These are phyloP conservation scores for Mormyrus hasselquistii DNA, from an alignment of 2,797 vertebrate genomes.

Conservation along the genomic window DNA sequence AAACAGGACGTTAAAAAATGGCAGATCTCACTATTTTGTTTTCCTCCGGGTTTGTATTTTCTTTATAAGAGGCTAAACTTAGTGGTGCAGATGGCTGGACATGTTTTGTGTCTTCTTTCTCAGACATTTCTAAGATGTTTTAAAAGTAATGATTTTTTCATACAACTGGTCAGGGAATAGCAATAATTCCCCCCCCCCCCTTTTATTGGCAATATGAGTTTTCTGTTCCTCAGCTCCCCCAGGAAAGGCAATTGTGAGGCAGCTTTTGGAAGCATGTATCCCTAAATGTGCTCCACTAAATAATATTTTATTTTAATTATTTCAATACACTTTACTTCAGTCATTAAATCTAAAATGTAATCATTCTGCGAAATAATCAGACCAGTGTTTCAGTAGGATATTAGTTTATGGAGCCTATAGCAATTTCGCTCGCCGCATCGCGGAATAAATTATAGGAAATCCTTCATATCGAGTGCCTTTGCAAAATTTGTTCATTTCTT, in stretches of 20 bases:
- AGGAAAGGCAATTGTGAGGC: neutral
- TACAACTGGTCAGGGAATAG: neutral
- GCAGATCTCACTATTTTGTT: neutral
- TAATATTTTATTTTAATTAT: slow-evolving; percentile 5
- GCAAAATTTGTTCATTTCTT: slow-evolving; percentile 34
- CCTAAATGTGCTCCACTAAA: neutral
- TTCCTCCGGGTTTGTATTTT: neutral
- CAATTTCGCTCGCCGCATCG: neutral
- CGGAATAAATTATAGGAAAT: slow-evolving; percentile 1
- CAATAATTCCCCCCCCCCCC: neutral
- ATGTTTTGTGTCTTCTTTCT: neutral
- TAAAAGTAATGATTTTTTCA: neutral
- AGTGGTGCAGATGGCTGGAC: slow-evolving; percentile 14
- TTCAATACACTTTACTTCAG: neutral
- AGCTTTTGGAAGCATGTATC: neutral
- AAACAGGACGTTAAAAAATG: neutral
- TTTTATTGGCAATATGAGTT: neutral
- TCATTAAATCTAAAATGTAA: neutral
- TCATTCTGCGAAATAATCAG: neutral
- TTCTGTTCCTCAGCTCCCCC: neutral
- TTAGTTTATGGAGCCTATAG: neutral
- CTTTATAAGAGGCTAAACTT: neutral
- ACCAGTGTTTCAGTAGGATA: neutral
- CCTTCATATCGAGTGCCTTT: slow-evolving; percentile 31
- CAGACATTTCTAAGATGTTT: slow-evolving; percentile 10